Conservation (phyloP, 2,888 invertebrate genomes). For the Lydus trimaculatus region DNA sequence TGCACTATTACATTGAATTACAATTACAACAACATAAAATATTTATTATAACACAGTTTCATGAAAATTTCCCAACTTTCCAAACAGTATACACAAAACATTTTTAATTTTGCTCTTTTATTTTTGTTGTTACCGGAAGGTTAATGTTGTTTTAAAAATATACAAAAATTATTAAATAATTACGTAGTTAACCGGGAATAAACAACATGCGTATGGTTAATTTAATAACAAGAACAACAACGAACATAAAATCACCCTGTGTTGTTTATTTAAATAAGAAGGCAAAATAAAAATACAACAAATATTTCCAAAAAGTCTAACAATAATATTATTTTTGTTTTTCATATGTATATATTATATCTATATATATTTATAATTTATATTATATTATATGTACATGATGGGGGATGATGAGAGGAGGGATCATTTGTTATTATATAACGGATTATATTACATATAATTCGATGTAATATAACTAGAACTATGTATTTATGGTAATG, state of each 20-base stretch:
- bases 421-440: background rate
- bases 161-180: no score
- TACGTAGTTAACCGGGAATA: no score
- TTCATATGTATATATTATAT: background rate
- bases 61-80: background rate
- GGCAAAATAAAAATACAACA: no score
- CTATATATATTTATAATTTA: no score
- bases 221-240: background rate
- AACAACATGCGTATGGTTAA: background rate
- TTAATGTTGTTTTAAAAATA: no score
- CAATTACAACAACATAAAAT: conserved; percentile 20
- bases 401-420: background rate
- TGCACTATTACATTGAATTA: conserved; percentile 34
- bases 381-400: background rate
- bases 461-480: conserved; percentile 29
- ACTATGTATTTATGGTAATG: conserved; percentile 24
- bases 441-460: conserved; percentile 24
- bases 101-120: no score
- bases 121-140: no score
- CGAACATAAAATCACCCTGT: background rate
- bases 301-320: background rate
- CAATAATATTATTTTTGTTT: background rate
- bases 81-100: background rate
- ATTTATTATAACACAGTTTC: conserved; percentile 7
- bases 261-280: background rate